Evolutionary conservation across 1,140 invertebrate genomes (phyloP).

Genomic region (Aphaenogaster floridana): DNA sequence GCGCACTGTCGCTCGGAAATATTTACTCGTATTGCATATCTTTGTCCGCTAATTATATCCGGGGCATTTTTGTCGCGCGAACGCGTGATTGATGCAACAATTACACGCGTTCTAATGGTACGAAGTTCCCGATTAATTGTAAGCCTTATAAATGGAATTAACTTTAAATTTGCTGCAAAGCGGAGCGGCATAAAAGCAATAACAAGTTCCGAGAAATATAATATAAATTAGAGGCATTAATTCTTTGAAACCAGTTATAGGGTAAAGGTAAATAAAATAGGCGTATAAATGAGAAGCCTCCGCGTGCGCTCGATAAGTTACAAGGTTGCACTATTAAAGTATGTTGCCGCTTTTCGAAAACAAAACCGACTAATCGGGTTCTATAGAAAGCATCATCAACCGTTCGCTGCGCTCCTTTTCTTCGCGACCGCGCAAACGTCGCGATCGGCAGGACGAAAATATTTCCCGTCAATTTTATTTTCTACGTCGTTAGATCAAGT

Average conservation of each 20-base stretch:
- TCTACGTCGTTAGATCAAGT: slow-evolving; percentile 38
- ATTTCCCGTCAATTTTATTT: slow-evolving; percentile 34
- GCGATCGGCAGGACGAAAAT: background rate
- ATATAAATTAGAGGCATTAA: slow-evolving; percentile 59
- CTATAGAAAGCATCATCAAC: background rate
- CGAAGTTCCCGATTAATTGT: slow-evolving; percentile 32
- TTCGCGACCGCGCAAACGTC: background rate
- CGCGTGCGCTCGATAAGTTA: slow-evolving; percentile 28
- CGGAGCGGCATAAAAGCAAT: background rate
- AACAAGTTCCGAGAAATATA: slow-evolving; percentile 50
- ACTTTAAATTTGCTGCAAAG: slow-evolving; percentile 39
- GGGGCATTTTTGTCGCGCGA: background rate
- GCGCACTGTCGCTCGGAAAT: slow-evolving; percentile 2
- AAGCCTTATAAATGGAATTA: slow-evolving; percentile 22
- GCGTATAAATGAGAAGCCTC: slow-evolving; percentile 7
- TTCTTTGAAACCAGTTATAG: slow-evolving; percentile 44
- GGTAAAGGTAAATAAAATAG: slow-evolving; percentile 42
- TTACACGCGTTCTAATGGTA: slow-evolving; percentile 27
- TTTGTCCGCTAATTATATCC: slow-evolving; percentile 1
- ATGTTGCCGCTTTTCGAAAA: slow-evolving; percentile 4
- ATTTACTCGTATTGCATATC: background rate
- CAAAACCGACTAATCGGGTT: slow-evolving; percentile 35
- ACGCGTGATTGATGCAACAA: slow-evolving; percentile 33
- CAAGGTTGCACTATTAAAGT: slow-evolving; percentile 35
- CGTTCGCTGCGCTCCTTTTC: background rate